phyloP scores from a whole-genome alignment of 2,888 invertebrate genomes.

The Agriopis leucophaearia region DNA sequence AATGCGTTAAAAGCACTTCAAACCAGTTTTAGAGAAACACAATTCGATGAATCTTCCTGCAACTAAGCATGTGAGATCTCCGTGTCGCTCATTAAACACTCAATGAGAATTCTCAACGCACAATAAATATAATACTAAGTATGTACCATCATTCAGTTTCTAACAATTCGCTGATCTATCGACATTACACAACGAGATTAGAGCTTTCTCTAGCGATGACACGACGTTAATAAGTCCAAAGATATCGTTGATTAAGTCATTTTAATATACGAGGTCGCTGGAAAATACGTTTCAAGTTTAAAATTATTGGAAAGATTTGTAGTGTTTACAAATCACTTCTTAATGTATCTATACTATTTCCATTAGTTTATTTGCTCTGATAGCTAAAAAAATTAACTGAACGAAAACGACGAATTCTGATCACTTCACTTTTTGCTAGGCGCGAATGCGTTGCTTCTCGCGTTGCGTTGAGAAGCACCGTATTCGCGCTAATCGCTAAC shows the following conservation, averaged over 20 bases:
- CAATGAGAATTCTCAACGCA: conserved; percentile 1
- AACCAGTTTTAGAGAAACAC: not conserved
- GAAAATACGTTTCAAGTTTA: not conserved
- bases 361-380: too few species aligned
- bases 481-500: too few species aligned
- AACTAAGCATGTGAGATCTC: not conserved
- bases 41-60: not conserved
- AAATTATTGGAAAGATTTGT: not conserved
- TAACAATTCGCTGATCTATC: conserved; percentile 18
- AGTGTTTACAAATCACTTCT: not conserved
- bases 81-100: not conserved
- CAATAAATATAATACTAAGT: conserved; percentile 16
- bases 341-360: not conserved
- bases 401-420: too few species aligned
- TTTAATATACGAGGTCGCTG: conserved; percentile 12
- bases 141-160: conserved; percentile 2
- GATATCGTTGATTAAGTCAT: conserved; percentile 16
- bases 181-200: conserved; percentile 32
- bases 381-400: too few species aligned
- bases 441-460: too few species aligned
- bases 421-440: too few species aligned
- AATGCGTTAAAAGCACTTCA: too few species aligned
- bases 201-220: conserved; percentile 34
- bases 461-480: too few species aligned
- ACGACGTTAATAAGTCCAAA: conserved; percentile 11